Evolutionary conservation across 2,797 vertebrate genomes (phyloP).

Genomic region (Tragopan temminckii): DNA sequence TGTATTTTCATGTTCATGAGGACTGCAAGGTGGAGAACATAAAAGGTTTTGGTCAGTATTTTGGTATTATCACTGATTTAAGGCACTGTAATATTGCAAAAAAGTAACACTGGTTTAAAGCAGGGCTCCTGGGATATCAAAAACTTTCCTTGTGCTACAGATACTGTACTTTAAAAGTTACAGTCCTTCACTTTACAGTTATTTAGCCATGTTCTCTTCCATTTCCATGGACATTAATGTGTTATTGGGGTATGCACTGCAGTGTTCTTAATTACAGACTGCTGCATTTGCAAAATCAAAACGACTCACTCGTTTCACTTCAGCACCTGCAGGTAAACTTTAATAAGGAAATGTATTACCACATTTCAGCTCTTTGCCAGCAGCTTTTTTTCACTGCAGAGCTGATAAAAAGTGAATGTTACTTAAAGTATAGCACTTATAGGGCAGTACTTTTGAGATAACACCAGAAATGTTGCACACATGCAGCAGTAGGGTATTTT

Average conservation of each 20-base stretch:
- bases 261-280: background rate
- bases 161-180: background rate
- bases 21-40: background rate
- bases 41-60: background rate
- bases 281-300: slow-evolving; percentile 38
- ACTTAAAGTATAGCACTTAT: background rate
- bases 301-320: slow-evolving; percentile 24
- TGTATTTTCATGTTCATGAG: background rate
- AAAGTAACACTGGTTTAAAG: background rate
- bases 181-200: background rate
- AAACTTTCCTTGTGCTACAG: background rate
- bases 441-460: background rate
- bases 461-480: background rate
- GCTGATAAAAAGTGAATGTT: slow-evolving; percentile 33
- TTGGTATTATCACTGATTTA: background rate
- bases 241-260: background rate
- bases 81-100: background rate
- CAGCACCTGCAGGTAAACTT: slow-evolving; percentile 62
- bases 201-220: background rate
- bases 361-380: slow-evolving; percentile 42
- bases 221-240: background rate
- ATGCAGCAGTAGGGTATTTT: background rate
- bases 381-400: slow-evolving; percentile 48
- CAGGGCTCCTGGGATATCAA: background rate
- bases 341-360: slow-evolving; percentile 55